Evolutionary conservation across 2,797 vertebrate species (phyloP), one percentile per base, ranked within the genome.

Genomic region (Trachops cirrhosus): DNA sequence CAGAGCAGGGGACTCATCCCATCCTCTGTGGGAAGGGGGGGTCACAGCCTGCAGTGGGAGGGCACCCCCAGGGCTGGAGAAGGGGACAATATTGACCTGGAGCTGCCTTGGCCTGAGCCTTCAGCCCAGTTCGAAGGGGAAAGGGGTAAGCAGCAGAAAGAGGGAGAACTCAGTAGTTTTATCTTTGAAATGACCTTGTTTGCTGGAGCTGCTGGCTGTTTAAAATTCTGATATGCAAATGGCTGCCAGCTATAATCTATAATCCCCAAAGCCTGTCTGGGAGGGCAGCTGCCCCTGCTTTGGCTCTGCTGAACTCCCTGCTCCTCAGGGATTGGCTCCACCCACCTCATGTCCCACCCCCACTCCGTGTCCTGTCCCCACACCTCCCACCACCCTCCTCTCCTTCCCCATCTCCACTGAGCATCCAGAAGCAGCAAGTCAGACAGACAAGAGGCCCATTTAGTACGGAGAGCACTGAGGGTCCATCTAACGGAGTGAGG

Each of bases 101-200:
- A 87, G 78, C 15, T 67, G 11, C 26, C 59, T 59, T 50, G 52
- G 73, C 73, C 44, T 24, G 37, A 68, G 26, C n/a, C 52, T 22
- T 80, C n/a, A 48, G n/a, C 78, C 75, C 8, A 22, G 41, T 71
- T 29, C 54, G 59, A 32, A 48, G 78, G 9, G 26, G 34, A 15
- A 29, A 37, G 4, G 62, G 6, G 14, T 1, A 2, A 78, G 54
- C 18, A 16, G 26, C 41, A 39, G 54, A 88, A 92, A 80, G 80
- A 22, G 19, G 11, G 68, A 78, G 88, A 77, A 21, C 46, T 29
- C 98, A 34, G 95, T 94, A 62, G 88, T 96, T 98, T 98, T 98
- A 98, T 99, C 98, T 99, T 98, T 97, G 98, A 79, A 98, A 98
- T 98, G 99, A 99, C 99, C 99, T 99, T 99, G 99, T 98, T 98